Base-by-base conservation (phyloP, 1,140 invertebrate species). In the Aleiodes sp. region DNA sequence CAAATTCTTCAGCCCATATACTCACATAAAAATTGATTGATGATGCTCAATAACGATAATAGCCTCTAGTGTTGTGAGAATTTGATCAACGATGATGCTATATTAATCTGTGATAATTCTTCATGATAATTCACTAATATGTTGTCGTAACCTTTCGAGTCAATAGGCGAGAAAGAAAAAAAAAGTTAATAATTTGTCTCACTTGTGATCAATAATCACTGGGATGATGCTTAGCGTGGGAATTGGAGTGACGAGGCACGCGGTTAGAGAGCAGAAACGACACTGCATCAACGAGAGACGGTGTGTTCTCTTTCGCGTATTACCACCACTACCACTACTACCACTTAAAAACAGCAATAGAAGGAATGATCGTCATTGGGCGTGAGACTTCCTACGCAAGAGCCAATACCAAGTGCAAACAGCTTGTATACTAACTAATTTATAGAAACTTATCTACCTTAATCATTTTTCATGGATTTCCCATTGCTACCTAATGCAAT, bases 281-380 rank as follows among this genome's bases (percentile, higher is more conserved):
- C 77, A 85, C 83, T 85, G 83, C 78, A 73, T 73, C 31, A 21
- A 37, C 24, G 16, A n/a, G 19, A 67, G 52, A 74, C 74, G 69
- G 65, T 70, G 75, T 14, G 52, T 37, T 59, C 65, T 60, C 56
- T 28, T 39, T 41, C 31, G 65, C 46, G 62, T 73, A 73, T 72
- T 60, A 70, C 59, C 60, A 65, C 68, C 65, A 73, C 71, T 67
- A 70, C 28, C 52, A 61, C 52, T 24, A 31, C 14, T 10, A 67
- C 65, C 61, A 68, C 73, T 33, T 33, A 29, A 59, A 52, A 10
- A 10, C 66, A 41, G 35, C 57, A 39, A 19, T 8, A 64, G 33
- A 16, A 52, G 19, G 37, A 37, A 33, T 70, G 29, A 70, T 63
- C 0, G 41, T 69, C 65, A 65, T 68, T 66, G 62, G 37, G 70